Base-by-base conservation (phyloP, 1,140 invertebrate species). In the Frieseomelitta varia region DNA sequence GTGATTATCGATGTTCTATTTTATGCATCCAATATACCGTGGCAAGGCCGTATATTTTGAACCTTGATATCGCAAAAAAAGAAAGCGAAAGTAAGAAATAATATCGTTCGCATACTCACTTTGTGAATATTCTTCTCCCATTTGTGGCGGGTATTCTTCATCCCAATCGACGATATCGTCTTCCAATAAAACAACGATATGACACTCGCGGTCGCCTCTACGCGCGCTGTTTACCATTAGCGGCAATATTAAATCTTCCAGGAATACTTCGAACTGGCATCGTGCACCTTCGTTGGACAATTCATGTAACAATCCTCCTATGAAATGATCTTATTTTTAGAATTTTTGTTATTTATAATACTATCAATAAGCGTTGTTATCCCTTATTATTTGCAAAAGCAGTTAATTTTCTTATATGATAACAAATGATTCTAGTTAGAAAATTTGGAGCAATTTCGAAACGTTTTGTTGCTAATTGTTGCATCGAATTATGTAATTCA, bases 81-180 rank as follows among this genome's bases (percentile, higher is more conserved):
- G 34, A 81, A 51, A 24, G 3, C 4, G 19, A 15, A 80, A 73
- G 55, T 73, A 74, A 34, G 53, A 34, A 51, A 27, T 4, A 17
- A 2, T 58, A 56, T 15, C 8, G 11, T 55, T 65, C 19, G 34
- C 27, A 15, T 67, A 94, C 95, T 95, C 94, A 97, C 97, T 99
- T 95, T 99, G 99, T 72, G 98, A 98, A 95, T 99, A 99, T 95
- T 99, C 99, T 94, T 99, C 99, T 47, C 99, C 99, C 98, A 99
- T 99, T 95, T 99, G 98, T 0, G 99, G 99, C 0, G 99, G 99
- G 95, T 99, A 99, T 92, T 99, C 98, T 92, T 99, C 98, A 94
- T 99, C 99, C 99, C 99, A 99, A 91, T 99, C 99, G 27, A 99
- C 98, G 21, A 98, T 96, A 95, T 99, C 98, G 93, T 99, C 97